Base-by-base conservation (phyloP, 2,113 vertebrate genomes). In the Pseudonaja textilis region DNA sequence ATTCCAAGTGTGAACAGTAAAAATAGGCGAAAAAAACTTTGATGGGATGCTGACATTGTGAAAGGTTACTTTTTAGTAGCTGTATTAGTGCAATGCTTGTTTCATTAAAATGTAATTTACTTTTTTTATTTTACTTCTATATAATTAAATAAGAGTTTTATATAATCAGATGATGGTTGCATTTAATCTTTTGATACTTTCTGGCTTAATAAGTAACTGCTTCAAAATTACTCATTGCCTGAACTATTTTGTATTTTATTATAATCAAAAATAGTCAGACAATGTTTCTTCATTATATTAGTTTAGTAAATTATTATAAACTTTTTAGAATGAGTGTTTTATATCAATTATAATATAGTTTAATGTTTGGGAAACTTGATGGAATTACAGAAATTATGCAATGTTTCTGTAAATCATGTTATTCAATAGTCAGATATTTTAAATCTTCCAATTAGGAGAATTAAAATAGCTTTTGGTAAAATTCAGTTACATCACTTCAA, bases 301-400 rank as follows among this genome's bases (percentile, higher is more conserved):
- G 54, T 74, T 74, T 56, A n/a, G 26, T 69, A 89, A 85, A 74
- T 92, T 42, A 92, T 88, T 81, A 89, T 87, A 89, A 92, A 74
- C 34, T 2, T 89, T 89, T 92, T 92, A 89, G 50, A 47, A 69
- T 89, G 34, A 81, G 10, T 69, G 11, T 81, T 89, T 92, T 64
- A 92, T 92, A 39, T 89, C 57, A 42, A 7, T 56, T 85, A 74
- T 42, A 89, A 81, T 74, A 89, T 56, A 74, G n/a, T 23, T 88
- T 92, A 89, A 57, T 56, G 52, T 39, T 81, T 55, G 69, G 55
- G 87, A 81, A 92, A 52, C 18, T 50, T 81, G 64, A 47, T 92
- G 87, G 34, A 11, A 57, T 92, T 89, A 74, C 22, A 57, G 61
- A 10, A 85, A 89, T 69, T 50, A 23, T 12, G 55, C 50, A 56